Conservation (phyloP, 2,888 invertebrate genomes). For the Podabrus alpinus region DNA sequence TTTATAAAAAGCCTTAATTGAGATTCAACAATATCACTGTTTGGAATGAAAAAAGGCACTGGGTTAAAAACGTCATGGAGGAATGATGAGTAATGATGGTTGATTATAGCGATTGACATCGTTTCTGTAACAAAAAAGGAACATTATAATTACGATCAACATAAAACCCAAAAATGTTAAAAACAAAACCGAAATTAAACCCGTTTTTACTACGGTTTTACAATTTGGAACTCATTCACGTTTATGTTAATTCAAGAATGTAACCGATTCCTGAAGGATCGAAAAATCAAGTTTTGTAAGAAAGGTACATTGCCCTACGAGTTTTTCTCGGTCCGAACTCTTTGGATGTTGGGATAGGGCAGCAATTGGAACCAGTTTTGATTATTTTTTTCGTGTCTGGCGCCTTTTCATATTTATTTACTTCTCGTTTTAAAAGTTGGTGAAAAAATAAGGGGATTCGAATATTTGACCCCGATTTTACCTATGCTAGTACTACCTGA, state of each 20-base stretch:
- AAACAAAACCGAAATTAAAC: background rate
- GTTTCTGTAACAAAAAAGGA: slow-evolving; percentile 40
- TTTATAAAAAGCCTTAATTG: slow-evolving; percentile 40
- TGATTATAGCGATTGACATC: slow-evolving; percentile 35
- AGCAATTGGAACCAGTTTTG: slow-evolving; percentile 42
- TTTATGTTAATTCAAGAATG: background rate
- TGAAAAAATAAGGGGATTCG: background rate
- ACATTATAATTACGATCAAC: slow-evolving; percentile 18
- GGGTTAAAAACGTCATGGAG: slow-evolving; percentile 34
- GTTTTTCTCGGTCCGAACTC: slow-evolving; percentile 17
- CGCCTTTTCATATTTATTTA: background rate
- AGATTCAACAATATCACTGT: slow-evolving; percentile 48
- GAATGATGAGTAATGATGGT: slow-evolving; percentile 32
- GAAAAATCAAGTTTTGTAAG: slow-evolving; percentile 13
- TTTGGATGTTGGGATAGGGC: slow-evolving; percentile 40
- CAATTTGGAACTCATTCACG: background rate
- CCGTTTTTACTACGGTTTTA: background rate
- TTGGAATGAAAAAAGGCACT: slow-evolving; percentile 52
- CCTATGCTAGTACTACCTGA: background rate
- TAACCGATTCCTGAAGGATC: slow-evolving; percentile 20
- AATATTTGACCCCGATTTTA: background rate
- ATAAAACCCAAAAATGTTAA: slow-evolving; percentile 11
- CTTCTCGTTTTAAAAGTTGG: background rate
- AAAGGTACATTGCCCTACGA: slow-evolving; percentile 8
- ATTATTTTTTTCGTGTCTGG: background rate